A percentile compares a stretch with the other conserved stretches of the same genome.
Conservation (phyloP, 1,140 invertebrate species). For the Drosophila nasuta region DNA sequence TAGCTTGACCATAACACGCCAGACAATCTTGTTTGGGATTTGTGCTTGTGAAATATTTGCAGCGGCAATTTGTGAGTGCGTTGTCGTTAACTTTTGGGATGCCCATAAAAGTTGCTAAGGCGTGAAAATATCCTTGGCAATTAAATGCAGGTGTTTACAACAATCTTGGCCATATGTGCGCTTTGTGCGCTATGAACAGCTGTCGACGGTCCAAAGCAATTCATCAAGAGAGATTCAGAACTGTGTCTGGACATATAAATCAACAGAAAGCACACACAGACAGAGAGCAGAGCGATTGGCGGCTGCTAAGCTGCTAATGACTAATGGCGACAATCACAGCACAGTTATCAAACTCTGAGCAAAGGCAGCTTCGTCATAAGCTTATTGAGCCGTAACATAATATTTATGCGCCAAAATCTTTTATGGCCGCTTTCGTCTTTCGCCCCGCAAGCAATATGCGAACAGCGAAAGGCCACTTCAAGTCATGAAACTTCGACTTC, state of each 20-base stretch:
- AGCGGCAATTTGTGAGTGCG: conserved; percentile 20
- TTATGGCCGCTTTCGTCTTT: not conserved
- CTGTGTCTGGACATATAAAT: conserved; percentile 34
- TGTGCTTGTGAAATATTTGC: conserved; percentile 20
- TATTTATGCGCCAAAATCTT: conserved; percentile 64
- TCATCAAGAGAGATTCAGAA: conserved; percentile 47
- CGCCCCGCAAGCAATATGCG: conserved; percentile 18
- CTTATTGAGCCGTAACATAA: conserved; percentile 77
- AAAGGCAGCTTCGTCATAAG: conserved; percentile 41
- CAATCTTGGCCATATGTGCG: conserved; percentile 23
- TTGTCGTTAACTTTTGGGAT: conserved; percentile 24
- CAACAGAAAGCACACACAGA: conserved; percentile 3
- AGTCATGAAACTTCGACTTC: conserved; percentile 37
- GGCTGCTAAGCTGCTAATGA: conserved; percentile 61
- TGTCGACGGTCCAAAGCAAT: conserved; percentile 39
- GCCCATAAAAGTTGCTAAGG: conserved; percentile 37
- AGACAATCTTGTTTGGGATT: conserved; percentile 5
- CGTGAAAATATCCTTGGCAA: conserved; percentile 49
- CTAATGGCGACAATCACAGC: conserved; percentile 69
- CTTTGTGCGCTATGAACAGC: not conserved
- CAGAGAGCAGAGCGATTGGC: conserved; percentile 7
- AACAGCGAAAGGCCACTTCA: conserved; percentile 50
- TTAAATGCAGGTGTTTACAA: conserved; percentile 57
- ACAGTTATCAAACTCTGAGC: conserved; percentile 6
- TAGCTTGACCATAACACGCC: conserved; percentile 17